Evolutionary conservation across 2,797 vertebrate species (phyloP), one percentile per base, ranked within the genome.

Genomic region (Poeciliopsis infans): DNA sequence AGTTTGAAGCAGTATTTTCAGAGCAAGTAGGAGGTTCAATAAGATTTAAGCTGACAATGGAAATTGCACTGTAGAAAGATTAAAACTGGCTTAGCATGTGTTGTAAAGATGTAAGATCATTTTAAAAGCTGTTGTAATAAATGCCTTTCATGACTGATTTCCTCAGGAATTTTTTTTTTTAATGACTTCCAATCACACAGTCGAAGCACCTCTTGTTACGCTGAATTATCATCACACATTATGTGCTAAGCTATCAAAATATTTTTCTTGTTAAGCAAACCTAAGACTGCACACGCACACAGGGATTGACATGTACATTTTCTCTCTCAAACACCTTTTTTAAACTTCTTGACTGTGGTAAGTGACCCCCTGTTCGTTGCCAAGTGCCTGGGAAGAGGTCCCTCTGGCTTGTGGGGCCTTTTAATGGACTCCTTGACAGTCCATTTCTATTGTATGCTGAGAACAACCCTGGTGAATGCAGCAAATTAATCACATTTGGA

Each of bases 401-500:
- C 80, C 87, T 90, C 86, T 91, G 89, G 92, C 92, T 89, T 95
- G 94, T 95, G 91, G 94, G 95, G 91, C 94, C 94, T 96, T 95
- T 96, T 95, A 94, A 97, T 97, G 92, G 96, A 97, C 96, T 97
- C 94, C 93, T 82, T 91, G 91, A 93, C 86, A 96, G 95, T 97
- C 94, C 95, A 96, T 97, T 97, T 90, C 93, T 85, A 96, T 97
- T 97, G 96, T 97, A 92, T 92, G 85, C 77, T 81, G 89, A 91
- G 94, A 92, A 95, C 95, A 96, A 94, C 92, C 89, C 91, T 20
- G 76, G 87, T 96, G 96, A 97, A 97, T 96, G 94, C 94, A 88
- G 92, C 96, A 97, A 97, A 97, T 98, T 96, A 97, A 98, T 98
- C 97, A 98, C 95, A 97, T 96, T 96, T 96, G 93, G 93, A 43